A percentile compares a stretch with the other conserved stretches of the same genome.
Conservation (phyloP, 1,140 invertebrate species). For the Metaphire vulgaris region DNA sequence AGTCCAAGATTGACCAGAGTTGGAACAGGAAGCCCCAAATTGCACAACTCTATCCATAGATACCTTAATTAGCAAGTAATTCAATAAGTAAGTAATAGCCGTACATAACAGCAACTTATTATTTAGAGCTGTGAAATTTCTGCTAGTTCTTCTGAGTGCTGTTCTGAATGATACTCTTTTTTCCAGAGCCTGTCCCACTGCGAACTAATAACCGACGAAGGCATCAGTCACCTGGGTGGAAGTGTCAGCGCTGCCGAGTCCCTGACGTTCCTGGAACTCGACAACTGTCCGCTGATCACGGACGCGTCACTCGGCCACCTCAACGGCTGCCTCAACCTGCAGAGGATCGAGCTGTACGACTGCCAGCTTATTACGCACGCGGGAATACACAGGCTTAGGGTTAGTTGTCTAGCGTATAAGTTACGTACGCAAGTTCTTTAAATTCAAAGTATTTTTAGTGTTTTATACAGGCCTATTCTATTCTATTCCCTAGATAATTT, state of each 20-base stretch:
- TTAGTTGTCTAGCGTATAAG: conserved; percentile 49
- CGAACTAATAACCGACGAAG: conserved; percentile 96
- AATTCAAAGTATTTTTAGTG: too few species aligned
- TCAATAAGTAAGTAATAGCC: too few species aligned
- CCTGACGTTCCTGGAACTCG: conserved; percentile 82
- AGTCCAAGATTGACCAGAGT: too few species aligned
- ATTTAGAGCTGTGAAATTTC: too few species aligned
- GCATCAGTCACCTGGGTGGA: conserved; percentile 84
- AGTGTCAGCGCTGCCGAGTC: conserved; percentile 69
- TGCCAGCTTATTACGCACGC: conserved; percentile 95
- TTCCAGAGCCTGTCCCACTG: conserved; percentile 91
- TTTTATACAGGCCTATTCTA: too few species aligned
- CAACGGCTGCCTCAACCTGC: conserved; percentile 84
- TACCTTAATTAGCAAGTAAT: too few species aligned
- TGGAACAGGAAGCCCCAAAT: too few species aligned
- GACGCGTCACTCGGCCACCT: conserved; percentile 94
- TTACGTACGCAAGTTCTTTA: not conserved
- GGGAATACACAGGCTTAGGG: conserved; percentile 89
- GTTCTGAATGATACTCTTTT: too few species aligned
- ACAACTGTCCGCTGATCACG: conserved; percentile 98
- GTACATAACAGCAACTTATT: too few species aligned
- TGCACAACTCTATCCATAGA: too few species aligned
- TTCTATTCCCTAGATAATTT: too few species aligned
- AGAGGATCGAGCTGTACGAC: conserved; percentile 95
- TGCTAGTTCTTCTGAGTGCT: too few species aligned